These are phyloP conservation scores for Euphydryas editha DNA, from an alignment of 2,888 invertebrate genomes.

Conservation along the genomic window DNA sequence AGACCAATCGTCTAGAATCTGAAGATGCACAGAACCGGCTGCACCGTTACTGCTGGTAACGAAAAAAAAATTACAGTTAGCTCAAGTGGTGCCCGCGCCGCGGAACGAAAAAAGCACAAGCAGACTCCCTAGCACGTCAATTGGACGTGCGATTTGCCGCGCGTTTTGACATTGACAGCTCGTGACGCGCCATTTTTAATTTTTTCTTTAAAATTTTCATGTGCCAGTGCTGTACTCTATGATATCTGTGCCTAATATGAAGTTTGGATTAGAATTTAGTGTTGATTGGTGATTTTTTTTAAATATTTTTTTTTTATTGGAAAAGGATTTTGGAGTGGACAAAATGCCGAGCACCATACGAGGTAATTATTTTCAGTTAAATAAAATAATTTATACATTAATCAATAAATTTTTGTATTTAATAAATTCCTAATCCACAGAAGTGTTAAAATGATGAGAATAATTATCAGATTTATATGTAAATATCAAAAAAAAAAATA, in stretches of 20 bases:
- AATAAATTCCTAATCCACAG: background rate
- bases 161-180: constrained; percentile 62
- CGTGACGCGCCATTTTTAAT: constrained; percentile 52
- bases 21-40: constrained; percentile 69
- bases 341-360: constrained; percentile 82
- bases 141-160: constrained; percentile 67
- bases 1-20: constrained; percentile 46
- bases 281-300: constrained; percentile 44
- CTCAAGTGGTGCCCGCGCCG: constrained; percentile 58
- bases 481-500: constrained; percentile 20
- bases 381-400: background rate
- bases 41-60: constrained; percentile 75
- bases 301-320: constrained; percentile 40
- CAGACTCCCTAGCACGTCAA: constrained; percentile 66
- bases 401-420: background rate
- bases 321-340: constrained; percentile 57
- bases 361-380: constrained; percentile 58
- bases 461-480: constrained; percentile 14
- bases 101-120: constrained; percentile 77
- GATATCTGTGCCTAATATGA: constrained; percentile 36
- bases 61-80: constrained; percentile 81
- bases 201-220: constrained; percentile 22
- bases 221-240: constrained; percentile 41
- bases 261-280: constrained; percentile 43
- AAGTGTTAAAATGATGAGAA: background rate